Evolutionary conservation across 2,797 vertebrate genomes (phyloP).

Genomic region (Acropternis orthonyx): DNA sequence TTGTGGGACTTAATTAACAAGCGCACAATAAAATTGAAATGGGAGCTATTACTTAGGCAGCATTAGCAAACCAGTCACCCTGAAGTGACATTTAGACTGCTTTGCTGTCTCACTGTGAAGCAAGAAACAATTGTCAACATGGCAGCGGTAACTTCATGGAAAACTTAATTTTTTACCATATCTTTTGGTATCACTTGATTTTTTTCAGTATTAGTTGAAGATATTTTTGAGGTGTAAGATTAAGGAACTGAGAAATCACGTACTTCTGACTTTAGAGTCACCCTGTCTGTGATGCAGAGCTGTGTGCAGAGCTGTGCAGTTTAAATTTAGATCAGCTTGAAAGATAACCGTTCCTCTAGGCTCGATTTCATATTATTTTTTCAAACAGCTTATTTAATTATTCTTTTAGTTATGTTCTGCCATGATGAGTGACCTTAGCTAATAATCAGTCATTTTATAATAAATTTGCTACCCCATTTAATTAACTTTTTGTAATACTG

Average conservation of each 20-base stretch:
- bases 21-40: neutral
- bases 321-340: conserved; percentile 6
- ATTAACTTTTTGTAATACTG: neutral
- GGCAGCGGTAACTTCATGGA: neutral
- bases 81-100: neutral
- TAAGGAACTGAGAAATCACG: neutral
- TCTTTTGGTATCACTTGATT: neutral
- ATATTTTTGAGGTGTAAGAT: neutral
- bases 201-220: neutral
- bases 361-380: conserved; percentile 5
- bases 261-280: neutral
- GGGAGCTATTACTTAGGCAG: neutral
- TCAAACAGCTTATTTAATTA: neutral
- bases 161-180: neutral
- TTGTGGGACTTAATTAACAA: conserved; percentile 22
- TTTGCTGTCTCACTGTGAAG: neutral
- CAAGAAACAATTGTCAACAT: neutral
- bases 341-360: neutral
- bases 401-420: neutral
- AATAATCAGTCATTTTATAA: neutral
- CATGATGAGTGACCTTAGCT: neutral
- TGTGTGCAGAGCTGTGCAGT: neutral
- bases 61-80: neutral
- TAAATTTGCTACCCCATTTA: neutral
- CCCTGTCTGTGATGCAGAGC: neutral